phyloP scores from a whole-genome alignment of 1,140 invertebrate species.

The Arion vulgaris region DNA sequence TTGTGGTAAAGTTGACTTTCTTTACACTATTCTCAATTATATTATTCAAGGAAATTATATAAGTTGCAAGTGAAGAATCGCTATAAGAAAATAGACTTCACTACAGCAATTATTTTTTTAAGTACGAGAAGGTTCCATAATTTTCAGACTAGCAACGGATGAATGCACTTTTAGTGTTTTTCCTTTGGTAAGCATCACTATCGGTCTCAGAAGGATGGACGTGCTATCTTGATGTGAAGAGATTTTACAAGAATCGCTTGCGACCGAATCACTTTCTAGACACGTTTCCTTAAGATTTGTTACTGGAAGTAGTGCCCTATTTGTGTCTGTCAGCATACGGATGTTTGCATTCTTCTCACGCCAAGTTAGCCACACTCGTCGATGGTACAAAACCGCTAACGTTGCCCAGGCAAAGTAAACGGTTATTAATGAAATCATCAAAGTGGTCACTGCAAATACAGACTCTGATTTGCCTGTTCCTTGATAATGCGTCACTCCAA shows the following conservation, averaged over 20 bases:
- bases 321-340: background rate
- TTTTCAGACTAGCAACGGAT: background rate
- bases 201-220: background rate
- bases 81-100: no score
- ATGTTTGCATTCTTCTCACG: conserved; percentile 8
- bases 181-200: background rate
- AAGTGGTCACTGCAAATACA: conserved; percentile 2
- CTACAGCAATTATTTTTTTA: no score
- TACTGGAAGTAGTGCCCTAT: background rate
- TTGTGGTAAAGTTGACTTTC: no score
- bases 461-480: background rate
- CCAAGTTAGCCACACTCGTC: conserved; percentile 4
- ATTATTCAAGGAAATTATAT: no score
- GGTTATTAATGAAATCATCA: conserved; percentile 13
- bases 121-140: background rate
- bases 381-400: conserved; percentile 16
- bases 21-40: no score
- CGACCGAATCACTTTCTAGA: background rate
- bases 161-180: background rate
- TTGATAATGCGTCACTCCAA: background rate
- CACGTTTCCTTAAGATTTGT: background rate
- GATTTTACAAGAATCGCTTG: background rate
- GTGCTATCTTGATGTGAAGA: background rate
- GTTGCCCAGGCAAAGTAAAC: conserved; percentile 26
- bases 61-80: no score